Conservation (phyloP, 2,797 vertebrate genomes). For the Pelobates cultripes region DNA sequence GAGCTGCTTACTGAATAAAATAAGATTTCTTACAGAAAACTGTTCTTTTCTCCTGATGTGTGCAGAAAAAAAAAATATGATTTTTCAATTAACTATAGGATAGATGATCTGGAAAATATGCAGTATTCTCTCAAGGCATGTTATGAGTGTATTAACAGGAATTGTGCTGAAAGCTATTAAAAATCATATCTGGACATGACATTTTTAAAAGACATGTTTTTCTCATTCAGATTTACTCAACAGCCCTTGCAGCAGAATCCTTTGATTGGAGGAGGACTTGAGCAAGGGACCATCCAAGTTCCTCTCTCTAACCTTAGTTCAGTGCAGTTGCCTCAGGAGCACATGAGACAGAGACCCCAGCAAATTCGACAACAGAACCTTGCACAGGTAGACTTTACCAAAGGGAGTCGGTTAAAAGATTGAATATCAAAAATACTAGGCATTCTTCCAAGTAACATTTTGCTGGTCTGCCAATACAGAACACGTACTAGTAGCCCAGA, state of each 20-base stretch:
- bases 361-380: conserved; percentile 68
- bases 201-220: conserved; percentile 31
- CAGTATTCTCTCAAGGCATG: conserved; percentile 9
- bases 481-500: not conserved
- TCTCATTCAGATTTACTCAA: conserved; percentile 67
- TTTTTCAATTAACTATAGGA: not conserved
- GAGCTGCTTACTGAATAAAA: no score
- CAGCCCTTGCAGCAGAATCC: conserved; percentile 70
- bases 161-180: conserved; percentile 24
- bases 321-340: conserved; percentile 64
- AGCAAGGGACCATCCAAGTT: conserved; percentile 55
- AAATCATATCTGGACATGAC: conserved; percentile 7
- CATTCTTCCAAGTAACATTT: not conserved
- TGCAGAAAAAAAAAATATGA: no score
- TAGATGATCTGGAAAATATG: conserved; percentile 21
- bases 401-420: conserved; percentile 3
- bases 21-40: no score
- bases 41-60: not conserved
- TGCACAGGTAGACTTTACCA: conserved; percentile 68
- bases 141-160: not conserved
- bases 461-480: not conserved
- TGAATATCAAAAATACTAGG: not conserved
- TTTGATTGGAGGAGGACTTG: conserved; percentile 62
- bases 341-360: conserved; percentile 65
- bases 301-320: conserved; percentile 59